A percentile compares a stretch with the other conserved stretches of the same genome.
Conservation (phyloP, 64 coral and sea anemone species). For the Montipora capricornis region DNA sequence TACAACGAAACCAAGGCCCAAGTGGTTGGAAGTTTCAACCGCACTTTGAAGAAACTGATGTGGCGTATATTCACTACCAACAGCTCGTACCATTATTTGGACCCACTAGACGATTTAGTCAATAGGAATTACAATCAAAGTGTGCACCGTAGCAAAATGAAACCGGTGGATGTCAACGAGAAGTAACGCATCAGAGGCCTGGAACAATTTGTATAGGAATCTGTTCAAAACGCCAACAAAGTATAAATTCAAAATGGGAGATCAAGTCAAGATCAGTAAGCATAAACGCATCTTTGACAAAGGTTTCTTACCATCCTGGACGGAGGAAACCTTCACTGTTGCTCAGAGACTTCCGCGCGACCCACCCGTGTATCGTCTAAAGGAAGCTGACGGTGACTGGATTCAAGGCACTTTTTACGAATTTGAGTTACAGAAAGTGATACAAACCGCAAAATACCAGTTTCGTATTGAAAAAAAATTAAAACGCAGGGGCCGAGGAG, state of each 20-base stretch:
- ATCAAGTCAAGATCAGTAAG: no score
- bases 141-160: no score
- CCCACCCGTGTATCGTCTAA: neutral
- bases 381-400: constrained; percentile 4
- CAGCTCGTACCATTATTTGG: neutral
- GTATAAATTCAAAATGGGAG: no score
- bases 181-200: no score
- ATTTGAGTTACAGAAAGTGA: no score
- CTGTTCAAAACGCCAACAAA: no score
- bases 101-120: constrained; percentile 30
- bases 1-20: constrained; percentile 55
- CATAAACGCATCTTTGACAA: no score
- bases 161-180: no score
- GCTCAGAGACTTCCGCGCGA: neutral
- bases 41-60: constrained; percentile 39
- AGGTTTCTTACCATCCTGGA: neutral
- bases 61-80: constrained; percentile 12
- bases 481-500: neutral
- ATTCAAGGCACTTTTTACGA: neutral
- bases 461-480: constrained; percentile 34
- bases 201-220: no score
- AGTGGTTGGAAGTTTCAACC: constrained; percentile 18
- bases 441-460: neutral
- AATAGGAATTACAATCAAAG: constrained; percentile 32
- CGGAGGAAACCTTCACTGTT: constrained; percentile 51